Conservation (phyloP, 2,113 vertebrate genomes). For the Chaetorhynchus papuensis region DNA sequence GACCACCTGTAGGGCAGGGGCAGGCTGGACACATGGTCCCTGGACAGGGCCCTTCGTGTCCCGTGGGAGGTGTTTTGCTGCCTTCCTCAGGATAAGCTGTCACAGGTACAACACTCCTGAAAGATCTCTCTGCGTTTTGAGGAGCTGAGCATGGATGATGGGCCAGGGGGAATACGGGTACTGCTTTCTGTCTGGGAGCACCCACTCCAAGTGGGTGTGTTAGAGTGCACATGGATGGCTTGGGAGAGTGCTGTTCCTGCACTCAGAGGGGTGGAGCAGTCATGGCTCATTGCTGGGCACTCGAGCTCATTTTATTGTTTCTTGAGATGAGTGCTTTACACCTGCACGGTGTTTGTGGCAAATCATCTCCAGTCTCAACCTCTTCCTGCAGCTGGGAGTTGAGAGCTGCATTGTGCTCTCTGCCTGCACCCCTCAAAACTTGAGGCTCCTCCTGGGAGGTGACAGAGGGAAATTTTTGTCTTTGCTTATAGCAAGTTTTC, state of each 20-base stretch:
- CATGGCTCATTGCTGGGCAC: background rate
- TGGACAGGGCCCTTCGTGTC: background rate
- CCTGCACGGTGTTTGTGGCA: background rate
- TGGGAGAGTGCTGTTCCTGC: background rate
- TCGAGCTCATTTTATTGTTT: background rate
- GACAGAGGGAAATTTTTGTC: background rate
- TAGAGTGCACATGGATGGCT: background rate
- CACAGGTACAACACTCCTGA: background rate
- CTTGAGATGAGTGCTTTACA: background rate
- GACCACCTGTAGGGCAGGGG: background rate
- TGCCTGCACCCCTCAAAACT: background rate
- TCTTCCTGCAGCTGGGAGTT: background rate
- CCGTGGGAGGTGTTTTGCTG: background rate
- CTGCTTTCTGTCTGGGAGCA: background rate
- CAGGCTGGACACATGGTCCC: background rate
- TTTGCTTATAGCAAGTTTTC: background rate
- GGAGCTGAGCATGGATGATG: background rate
- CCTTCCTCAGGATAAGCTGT: background rate
- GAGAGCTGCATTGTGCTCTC: background rate
- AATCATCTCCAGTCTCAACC: background rate
- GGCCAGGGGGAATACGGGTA: background rate
- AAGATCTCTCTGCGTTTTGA: background rate
- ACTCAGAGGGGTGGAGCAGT: background rate
- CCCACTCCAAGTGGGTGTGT: background rate
- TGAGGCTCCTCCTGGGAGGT: background rate